Conservation (phyloP, 2,888 invertebrate genomes). For the Acrocera orbiculus region DNA sequence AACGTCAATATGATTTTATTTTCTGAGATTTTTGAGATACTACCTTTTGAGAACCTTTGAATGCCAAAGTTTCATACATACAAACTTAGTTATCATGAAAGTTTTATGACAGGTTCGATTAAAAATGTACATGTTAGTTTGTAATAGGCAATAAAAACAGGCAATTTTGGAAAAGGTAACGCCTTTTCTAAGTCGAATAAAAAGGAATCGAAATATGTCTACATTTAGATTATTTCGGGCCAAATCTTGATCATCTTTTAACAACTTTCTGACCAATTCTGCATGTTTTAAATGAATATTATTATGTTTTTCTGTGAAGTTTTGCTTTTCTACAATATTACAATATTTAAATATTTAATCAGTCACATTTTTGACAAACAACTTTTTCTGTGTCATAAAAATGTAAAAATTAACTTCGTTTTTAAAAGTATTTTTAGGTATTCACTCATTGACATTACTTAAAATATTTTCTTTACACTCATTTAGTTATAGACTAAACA, state of each 20-base stretch:
- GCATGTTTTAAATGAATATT: constrained; percentile 5
- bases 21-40: constrained; percentile 3
- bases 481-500: constrained; percentile 1
- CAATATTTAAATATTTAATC: constrained; percentile 1
- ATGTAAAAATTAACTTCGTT: constrained; percentile 1
- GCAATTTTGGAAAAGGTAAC: constrained; percentile 3
- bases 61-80: constrained; percentile 9
- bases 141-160: constrained; percentile 2
- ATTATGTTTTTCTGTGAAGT: not conserved
- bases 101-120: constrained; percentile 7
- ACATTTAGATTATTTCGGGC: constrained; percentile 7
- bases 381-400: not conserved
- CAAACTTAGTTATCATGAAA: constrained; percentile 7
- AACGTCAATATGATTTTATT: constrained; percentile 1
- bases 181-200: constrained; percentile 9
- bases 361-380: not conserved
- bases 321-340: not conserved
- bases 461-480: constrained; percentile 1
- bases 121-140: constrained; percentile 6
- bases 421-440: not conserved
- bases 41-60: constrained; percentile 7
- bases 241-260: constrained; percentile 8
- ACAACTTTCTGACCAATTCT: constrained; percentile 8
- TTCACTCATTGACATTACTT: not conserved
- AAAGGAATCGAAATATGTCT: constrained; percentile 11